phyloP scores from a whole-genome alignment of 2,888 invertebrate species.

The Megamerina dolium region DNA sequence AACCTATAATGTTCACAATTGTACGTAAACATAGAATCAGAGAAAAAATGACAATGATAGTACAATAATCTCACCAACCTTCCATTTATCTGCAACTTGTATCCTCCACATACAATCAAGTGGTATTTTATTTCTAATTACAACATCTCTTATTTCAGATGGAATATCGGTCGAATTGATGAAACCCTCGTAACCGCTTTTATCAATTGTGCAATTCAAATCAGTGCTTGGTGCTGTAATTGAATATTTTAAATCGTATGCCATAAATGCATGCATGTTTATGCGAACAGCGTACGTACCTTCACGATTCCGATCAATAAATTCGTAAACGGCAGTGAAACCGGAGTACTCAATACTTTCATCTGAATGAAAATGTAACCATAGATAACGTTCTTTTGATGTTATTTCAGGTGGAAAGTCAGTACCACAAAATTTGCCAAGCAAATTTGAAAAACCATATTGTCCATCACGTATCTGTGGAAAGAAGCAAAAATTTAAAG shows the following conservation, averaged over 20 bases:
- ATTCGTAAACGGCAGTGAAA: conserved; percentile 70
- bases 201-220: conserved; percentile 57
- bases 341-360: conserved; percentile 74
- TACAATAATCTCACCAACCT: conserved; percentile 50
- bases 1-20: too few species aligned
- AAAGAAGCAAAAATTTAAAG: too few species aligned
- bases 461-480: conserved; percentile 67
- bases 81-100: conserved; percentile 57
- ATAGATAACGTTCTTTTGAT: conserved; percentile 67
- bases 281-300: conserved; percentile 46
- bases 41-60: too few species aligned
- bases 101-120: conserved; percentile 73
- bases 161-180: conserved; percentile 57
- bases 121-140: conserved; percentile 54
- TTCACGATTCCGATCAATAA: conserved; percentile 55
- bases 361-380: conserved; percentile 75
- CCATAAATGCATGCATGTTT: too few species aligned
- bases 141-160: conserved; percentile 51
- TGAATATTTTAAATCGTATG: too few species aligned
- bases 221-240: conserved; percentile 41
- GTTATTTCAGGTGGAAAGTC: conserved; percentile 66
- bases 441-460: conserved; percentile 63
- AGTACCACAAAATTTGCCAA: conserved; percentile 67
- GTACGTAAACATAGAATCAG: too few species aligned
- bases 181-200: conserved; percentile 53